Evolutionary conservation across 2,888 invertebrate genomes (phyloP).

Genomic region (Meteorus cinctellus): DNA sequence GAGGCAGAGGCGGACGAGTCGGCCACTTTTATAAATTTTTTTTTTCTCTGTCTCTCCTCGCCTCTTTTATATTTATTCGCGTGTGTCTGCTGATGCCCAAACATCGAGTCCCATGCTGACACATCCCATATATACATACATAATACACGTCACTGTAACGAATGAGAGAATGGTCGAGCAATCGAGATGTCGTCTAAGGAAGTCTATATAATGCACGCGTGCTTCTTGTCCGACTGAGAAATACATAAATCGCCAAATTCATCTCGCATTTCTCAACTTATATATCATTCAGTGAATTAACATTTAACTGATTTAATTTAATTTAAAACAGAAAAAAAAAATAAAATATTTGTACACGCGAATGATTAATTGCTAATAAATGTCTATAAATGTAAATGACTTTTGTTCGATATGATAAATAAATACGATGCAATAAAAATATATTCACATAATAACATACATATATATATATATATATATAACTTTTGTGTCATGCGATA

Average conservation of each 20-base stretch:
- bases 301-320: too few species aligned
- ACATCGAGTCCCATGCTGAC: constrained; percentile 4
- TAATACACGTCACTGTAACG: constrained; percentile 22
- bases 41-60: constrained; percentile 25
- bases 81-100: constrained; percentile 9
- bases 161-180: constrained; percentile 29
- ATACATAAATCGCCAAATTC: not conserved
- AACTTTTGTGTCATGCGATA: constrained; percentile 12
- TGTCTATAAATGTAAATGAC: not conserved
- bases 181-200: constrained; percentile 31
- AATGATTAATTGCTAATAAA: constrained; percentile 21
- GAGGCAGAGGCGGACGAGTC: constrained; percentile 28
- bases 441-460: not conserved
- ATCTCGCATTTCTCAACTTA: too few species aligned
- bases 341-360: not conserved
- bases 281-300: too few species aligned
- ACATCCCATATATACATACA: not conserved
- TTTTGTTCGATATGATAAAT: not conserved
- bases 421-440: not conserved
- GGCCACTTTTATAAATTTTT: constrained; percentile 18
- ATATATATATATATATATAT: constrained; percentile 26
- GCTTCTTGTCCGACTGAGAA: constrained; percentile 32
- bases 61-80: constrained; percentile 13
- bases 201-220: constrained; percentile 11
- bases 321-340: too few species aligned